Base-by-base conservation (phyloP, 2,888 invertebrate genomes). In the Chymomyza procnemis region DNA sequence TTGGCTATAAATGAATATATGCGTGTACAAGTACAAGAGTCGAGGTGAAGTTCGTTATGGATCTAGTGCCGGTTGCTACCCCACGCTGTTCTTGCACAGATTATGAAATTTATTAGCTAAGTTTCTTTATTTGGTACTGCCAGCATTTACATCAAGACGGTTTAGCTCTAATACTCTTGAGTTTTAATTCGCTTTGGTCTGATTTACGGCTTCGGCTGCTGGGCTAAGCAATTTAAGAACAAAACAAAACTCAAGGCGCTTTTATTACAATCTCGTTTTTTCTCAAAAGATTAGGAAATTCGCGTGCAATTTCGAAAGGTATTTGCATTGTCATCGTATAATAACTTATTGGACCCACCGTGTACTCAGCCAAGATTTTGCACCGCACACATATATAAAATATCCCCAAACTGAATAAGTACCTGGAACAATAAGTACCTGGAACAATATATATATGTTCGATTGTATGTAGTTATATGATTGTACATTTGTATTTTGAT, bases 21-120 rank as follows among this genome's bases (percentile, higher is more conserved):
- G 57, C 69, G 58, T 47, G 61, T 70, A 71, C 54, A 71, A 22
- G 54, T 41, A n/a, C n/a, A 19, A 46, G 58, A 56, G 68, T 5
- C 47, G 55, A 19, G 12, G 55, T 26, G 47, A n/a, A 66, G 48
- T 47, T 60, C 12, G 61, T 61, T 50, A 41, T 48, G 66, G 66
- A 62, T 62, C 66, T 57, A 66, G 55, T 62, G 52, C 61, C 61
- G 48, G 46, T 52, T 22, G 19, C n/a, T 18, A 9, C 30, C 16
- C 21, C 50, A 57, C 63, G 46, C 26, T 55, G 63, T 69, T 77
- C 76, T 81, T 80, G 79, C 82, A 78, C 63, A 83, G 84, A 82
- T 83, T 81, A 83, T 76, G 71, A 75, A 80, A 83, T 82, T 83
- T 82, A 83, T 82, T 82, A 83, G 80, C 67, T 56, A 66, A 66